Evolutionary conservation across 2,797 vertebrate species (phyloP).

Genomic region (Pelochelys cantorii): DNA sequence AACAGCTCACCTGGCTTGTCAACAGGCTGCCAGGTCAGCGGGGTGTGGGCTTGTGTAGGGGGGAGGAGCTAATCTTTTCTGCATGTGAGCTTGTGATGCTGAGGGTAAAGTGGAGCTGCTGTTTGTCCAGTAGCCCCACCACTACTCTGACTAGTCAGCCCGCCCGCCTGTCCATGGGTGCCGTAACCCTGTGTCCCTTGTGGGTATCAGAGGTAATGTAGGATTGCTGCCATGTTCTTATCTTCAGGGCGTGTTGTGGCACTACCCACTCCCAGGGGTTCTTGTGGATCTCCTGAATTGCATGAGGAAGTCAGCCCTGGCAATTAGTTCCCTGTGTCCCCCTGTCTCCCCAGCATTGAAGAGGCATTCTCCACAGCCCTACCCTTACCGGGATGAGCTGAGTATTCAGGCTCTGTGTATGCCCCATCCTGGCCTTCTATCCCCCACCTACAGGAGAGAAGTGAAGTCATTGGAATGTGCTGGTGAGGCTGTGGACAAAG

Average conservation of each 20-base stretch:
- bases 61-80: not conserved
- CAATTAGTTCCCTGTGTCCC: not conserved
- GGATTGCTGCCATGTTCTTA: not conserved
- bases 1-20: constrained; percentile 97
- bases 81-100: not conserved
- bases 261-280: not conserved
- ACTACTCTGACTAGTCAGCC: not conserved
- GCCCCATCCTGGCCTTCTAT: not conserved
- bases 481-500: not conserved
- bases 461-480: not conserved
- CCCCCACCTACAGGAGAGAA: not conserved
- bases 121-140: not conserved
- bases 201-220: not conserved
- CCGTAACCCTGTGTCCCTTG: not conserved
- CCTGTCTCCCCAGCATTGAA: not conserved
- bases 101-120: accelerated
- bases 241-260: not conserved
- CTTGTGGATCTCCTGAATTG: not conserved
- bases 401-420: not conserved
- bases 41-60: not conserved
- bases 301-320: not conserved
- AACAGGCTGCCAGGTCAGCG: constrained; percentile 92
- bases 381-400: not conserved
- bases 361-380: not conserved
- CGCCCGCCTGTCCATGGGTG: accelerated